Evolutionary conservation across 2,797 vertebrate species (phyloP), one percentile per base, ranked within the genome.

Genomic region (Manis javanica): DNA sequence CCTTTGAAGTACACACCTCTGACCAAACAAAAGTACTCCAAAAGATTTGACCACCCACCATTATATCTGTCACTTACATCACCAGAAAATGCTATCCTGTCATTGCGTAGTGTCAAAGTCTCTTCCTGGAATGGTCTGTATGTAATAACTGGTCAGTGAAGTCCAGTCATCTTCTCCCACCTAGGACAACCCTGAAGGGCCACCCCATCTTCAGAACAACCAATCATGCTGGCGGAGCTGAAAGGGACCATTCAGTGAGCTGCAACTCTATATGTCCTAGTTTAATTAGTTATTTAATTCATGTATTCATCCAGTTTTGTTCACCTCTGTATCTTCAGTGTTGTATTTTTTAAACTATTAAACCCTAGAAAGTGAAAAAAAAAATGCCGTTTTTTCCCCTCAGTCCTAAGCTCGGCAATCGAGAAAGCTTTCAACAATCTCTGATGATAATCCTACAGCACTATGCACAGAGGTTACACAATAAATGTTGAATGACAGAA

Each of bases 261-360:
- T 49, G 26, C 49, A 91, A 34, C 29, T 29, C 69, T 5, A 46
- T 39, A 39, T 39, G 37, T 39, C 37, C 37, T 39, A 63, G 71
- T 83, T 75, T 72, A 77, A 78, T 74, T 85, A 72, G 10, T 59
- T 87, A 66, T 75, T 79, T 91, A 85, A 88, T 42, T 82, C 31
- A 55, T 74, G 23, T 37, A 78, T 72, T 89, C 91, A 81, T 49
- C 34, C 24, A 63, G 55, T 53, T 91, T 90, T 93, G 3, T 6
- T 90, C 68, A 79, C 64, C 31, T 74, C 61, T 89, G 23, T 37
- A 57, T 49, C 37, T 83, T 83, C n/a, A 29, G 3, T 53, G 34
- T 68, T 88, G 51, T n/a, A n/a, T 88, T 89, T 92, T 51, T 91
- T 90, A 93, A 94, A 53, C 19, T 39, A 64, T 23, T 87, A 93